phyloP scores from a whole-genome alignment of 2,797 vertebrate genomes.

The Fistularia tabacaria region DNA sequence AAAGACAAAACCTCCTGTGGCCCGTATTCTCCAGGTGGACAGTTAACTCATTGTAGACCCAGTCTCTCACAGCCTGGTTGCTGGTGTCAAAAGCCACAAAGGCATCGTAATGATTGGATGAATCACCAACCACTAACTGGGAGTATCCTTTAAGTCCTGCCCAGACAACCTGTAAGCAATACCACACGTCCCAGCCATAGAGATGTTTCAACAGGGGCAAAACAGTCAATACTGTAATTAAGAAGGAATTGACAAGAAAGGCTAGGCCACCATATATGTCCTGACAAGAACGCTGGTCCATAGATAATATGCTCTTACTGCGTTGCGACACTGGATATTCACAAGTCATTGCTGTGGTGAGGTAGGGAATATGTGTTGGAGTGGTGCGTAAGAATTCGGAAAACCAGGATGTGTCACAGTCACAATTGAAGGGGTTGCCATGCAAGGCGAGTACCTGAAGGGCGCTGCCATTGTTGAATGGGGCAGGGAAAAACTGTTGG shows the following conservation, averaged over 20 bases:
- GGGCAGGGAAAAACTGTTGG: conserved; percentile 54
- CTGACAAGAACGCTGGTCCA: conserved; percentile 82
- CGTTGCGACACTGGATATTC: conserved; percentile 75
- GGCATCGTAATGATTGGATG: conserved; percentile 71
- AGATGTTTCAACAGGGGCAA: conserved; percentile 78
- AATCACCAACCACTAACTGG: conserved; percentile 51
- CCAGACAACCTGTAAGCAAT: conserved; percentile 78
- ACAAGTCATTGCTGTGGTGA: conserved; percentile 73
- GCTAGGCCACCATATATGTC: conserved; percentile 75
- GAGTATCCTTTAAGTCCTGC: conserved; percentile 74
- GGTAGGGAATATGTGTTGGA: conserved; percentile 62
- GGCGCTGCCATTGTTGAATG: conserved; percentile 47
- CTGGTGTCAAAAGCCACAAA: conserved; percentile 84
- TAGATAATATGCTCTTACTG: conserved; percentile 63
- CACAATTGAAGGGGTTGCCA: conserved; percentile 79
- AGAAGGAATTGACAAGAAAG: conserved; percentile 67
- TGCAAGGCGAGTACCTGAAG: conserved; percentile 73
- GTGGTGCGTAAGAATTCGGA: conserved; percentile 75
- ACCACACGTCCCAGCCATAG: conserved; percentile 88
- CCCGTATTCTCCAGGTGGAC: conserved; percentile 73
- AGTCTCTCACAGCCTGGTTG: conserved; percentile 78
- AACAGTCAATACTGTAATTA: conserved; percentile 58
- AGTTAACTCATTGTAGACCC: conserved; percentile 84
- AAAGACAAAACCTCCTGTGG: conserved; percentile 74
- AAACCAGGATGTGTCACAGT: conserved; percentile 77